Evolutionary conservation across 2,797 vertebrate genomes (phyloP).

Genomic region (Podarcis lilfordi): DNA sequence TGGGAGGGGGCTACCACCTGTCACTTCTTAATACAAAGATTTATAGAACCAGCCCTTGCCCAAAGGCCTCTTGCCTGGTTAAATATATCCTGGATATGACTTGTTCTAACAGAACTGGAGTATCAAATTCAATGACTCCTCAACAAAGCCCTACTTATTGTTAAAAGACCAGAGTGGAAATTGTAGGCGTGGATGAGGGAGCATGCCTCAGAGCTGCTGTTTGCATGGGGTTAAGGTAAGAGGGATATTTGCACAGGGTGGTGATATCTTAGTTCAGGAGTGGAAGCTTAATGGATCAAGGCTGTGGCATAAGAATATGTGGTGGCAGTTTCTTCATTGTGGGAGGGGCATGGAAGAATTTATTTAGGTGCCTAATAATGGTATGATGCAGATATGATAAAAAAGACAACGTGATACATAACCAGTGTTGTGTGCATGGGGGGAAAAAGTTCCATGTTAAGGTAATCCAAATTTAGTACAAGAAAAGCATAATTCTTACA

Average conservation of each 20-base stretch:
- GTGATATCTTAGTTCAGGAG: background rate
- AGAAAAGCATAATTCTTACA: background rate
- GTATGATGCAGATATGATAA: background rate
- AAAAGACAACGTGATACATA: background rate
- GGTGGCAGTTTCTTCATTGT: slow-evolving; percentile 24
- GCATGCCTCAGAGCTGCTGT: background rate
- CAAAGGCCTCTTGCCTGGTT: background rate
- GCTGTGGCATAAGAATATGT: slow-evolving; percentile 18
- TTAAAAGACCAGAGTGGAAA: background rate
- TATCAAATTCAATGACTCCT: slow-evolving; percentile 2
- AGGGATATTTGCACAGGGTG: slow-evolving; percentile 22
- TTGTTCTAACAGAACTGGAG: slow-evolving; percentile 1
- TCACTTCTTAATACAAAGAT: background rate
- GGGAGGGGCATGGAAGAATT: background rate
- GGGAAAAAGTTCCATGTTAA: background rate
- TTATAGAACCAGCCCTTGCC: background rate
- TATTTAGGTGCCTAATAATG: slow-evolving; percentile 42
- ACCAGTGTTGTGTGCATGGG: background rate
- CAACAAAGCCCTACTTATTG: background rate
- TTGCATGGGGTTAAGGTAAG: background rate
- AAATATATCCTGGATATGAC: background rate
- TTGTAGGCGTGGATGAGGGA: background rate
- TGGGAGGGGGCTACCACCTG: background rate
- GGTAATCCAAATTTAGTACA: background rate
- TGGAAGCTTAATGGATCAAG: background rate